These are phyloP conservation scores for Drosophila sp. DNA, from an alignment of 1,140 invertebrate genomes.

Conservation along the genomic window DNA sequence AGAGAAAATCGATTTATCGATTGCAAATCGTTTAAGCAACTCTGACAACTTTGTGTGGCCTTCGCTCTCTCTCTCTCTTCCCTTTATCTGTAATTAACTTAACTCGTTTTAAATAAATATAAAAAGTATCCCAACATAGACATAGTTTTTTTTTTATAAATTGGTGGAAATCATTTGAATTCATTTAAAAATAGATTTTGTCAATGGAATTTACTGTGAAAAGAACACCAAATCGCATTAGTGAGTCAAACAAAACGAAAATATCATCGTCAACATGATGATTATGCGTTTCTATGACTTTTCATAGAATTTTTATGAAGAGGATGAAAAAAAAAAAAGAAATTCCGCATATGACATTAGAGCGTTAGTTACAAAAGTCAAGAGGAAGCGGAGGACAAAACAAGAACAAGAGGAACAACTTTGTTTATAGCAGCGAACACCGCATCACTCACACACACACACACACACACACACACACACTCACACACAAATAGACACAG, in stretches of 20 bases:
- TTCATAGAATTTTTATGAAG: not conserved
- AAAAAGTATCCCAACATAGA: too few relatives aligned
- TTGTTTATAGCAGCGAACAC: conserved; percentile 65
- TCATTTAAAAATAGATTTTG: too few relatives aligned
- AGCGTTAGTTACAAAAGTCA: conserved; percentile 47
- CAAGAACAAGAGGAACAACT: conserved; percentile 51
- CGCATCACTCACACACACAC: conserved; percentile 49
- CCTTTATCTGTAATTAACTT: too few relatives aligned
- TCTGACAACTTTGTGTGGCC: too few relatives aligned
- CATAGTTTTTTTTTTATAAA: too few relatives aligned
- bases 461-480: conserved; percentile 13
- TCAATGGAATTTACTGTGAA: too few relatives aligned
- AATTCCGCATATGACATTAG: conserved; percentile 55
- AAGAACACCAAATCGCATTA: not conserved
- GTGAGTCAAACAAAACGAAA: not conserved
- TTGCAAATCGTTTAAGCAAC: too few relatives aligned
- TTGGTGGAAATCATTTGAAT: too few relatives aligned
- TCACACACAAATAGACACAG: conserved; percentile 3
- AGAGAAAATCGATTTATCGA: too few relatives aligned
- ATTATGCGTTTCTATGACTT: not conserved
- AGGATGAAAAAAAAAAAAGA: not conserved
- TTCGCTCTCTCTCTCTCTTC: too few relatives aligned
- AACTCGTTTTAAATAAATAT: too few relatives aligned
- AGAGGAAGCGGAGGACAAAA: conserved; percentile 25
- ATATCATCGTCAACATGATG: not conserved